Evolutionary conservation across 2,797 vertebrate genomes (phyloP).

Genomic region (Percopsis omiscomaycus): DNA sequence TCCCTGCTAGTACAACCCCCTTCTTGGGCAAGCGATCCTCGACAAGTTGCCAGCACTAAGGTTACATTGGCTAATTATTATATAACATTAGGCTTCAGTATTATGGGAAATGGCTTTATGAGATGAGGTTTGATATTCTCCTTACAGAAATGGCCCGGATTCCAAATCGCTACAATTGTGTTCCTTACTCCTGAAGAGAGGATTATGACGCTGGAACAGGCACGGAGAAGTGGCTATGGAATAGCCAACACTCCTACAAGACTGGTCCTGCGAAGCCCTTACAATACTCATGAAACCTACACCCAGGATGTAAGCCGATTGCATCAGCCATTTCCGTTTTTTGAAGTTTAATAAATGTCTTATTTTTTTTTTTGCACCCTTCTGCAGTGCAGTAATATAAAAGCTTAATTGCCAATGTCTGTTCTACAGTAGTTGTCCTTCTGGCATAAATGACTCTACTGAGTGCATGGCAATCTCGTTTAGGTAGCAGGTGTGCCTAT

Average conservation of each 20-base stretch:
- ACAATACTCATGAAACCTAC: conserved; percentile 53
- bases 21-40: neutral
- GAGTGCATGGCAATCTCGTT: neutral
- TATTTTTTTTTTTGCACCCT: neutral
- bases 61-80: conserved; percentile 20
- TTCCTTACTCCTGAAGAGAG: conserved; percentile 71
- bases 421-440: neutral
- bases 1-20: conserved; percentile 14
- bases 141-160: conserved; percentile 30
- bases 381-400: neutral
- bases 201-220: conserved; percentile 61
- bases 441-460: neutral
- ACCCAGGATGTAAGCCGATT: conserved; percentile 50
- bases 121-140: neutral
- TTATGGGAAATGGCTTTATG: accelerated
- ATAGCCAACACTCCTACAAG: conserved; percentile 69
- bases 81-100: accelerated
- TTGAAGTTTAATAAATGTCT: too few relatives aligned
- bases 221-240: conserved; percentile 72
- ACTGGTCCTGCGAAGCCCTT: conserved; percentile 70
- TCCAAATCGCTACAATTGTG: conserved; percentile 68
- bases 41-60: conserved; percentile 25
- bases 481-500: conserved; percentile 75
- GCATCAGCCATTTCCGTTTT: neutral
- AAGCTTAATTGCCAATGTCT: neutral